Base-by-base conservation (phyloP, 2,113 vertebrate genomes). In the Chloebia gouldiae region DNA sequence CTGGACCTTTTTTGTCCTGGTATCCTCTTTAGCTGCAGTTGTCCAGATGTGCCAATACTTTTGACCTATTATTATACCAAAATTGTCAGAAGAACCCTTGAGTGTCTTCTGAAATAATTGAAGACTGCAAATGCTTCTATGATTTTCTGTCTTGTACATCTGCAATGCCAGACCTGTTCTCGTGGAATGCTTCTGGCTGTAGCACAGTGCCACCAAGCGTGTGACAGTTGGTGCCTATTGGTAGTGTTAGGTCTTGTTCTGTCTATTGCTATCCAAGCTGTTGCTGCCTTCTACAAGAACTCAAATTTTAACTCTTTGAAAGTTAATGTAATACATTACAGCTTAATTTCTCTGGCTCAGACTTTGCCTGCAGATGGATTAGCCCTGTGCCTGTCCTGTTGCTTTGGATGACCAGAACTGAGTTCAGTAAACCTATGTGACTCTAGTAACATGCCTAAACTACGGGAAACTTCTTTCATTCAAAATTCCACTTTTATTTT, bases 161-260 rank as follows among this genome's bases (percentile, higher is more conserved):
- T 28, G 18, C 15, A 5, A 2, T 68, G 61, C 33, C 19, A 79
- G 21, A 6, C 31, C 33, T 84, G 56, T 47, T 63, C 42, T 71
- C 3, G 0, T 31, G 20, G 19, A 13, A 5, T 31, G 15, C 35
- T 76, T 40, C 64, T 81, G 77, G 13, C 69, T 91, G 69, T 30
- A 63, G 60, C 65, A 81, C 77, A 94, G 77, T 96, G 96, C 91
- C 81, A 89, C 83, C 87, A 92, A 75, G 92, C 6, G 51, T 81
- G 83, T 70, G 84, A 15, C 44, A 60, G 31, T 71, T 12, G 11
- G 7, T 86, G 39, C 42, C 47, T 39, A 0, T 37, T 14, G 28
- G 28, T 40, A 3, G 12, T 0, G 0, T 49, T 40, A 7, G 44
- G 37, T 80, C 31, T 72, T 80, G 37, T 37, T 86, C 17, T 86